Evolutionary conservation across 2,113 vertebrate genomes (phyloP).

Genomic region (Pungitius pungitius): DNA sequence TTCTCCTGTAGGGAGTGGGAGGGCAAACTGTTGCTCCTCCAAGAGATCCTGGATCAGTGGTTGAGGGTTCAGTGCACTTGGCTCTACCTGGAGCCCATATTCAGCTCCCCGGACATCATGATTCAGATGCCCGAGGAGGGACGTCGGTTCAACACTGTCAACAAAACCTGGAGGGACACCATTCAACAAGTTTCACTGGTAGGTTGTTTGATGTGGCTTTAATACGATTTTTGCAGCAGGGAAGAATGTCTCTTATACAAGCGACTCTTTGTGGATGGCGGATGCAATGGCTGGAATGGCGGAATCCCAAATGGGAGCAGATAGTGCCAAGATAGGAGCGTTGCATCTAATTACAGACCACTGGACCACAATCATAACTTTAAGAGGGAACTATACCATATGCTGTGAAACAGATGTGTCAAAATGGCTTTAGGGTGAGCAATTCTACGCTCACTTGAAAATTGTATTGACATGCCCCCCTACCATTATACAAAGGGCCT

Average conservation of each 20-base stretch:
- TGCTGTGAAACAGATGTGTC: neutral
- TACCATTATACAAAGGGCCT: neutral
- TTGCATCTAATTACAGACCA: neutral
- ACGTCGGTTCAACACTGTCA: constrained; percentile 82
- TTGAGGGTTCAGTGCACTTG: constrained; percentile 89
- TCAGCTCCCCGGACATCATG: constrained; percentile 91
- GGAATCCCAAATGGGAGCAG: neutral
- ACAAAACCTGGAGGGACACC: constrained; percentile 86
- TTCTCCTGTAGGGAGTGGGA: constrained; percentile 84
- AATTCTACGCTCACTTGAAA: neutral
- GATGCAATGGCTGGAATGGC: neutral
- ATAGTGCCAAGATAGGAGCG: neutral
- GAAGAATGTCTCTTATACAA: neutral
- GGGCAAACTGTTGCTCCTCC: constrained; percentile 85
- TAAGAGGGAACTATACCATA: neutral
- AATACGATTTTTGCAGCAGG: neutral
- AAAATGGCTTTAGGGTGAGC: neutral
- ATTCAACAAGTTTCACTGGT: constrained; percentile 85
- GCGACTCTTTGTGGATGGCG: neutral
- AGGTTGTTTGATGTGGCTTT: constrained; percentile 29
- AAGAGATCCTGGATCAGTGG: constrained; percentile 90
- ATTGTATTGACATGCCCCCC: neutral
- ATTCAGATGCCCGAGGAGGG: constrained; percentile 90
- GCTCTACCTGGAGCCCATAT: constrained; percentile 90
- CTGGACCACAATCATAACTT: neutral